These are phyloP conservation scores for Stratiomys singularior DNA, from an alignment of 2,888 invertebrate genomes.

Conservation along the genomic window DNA sequence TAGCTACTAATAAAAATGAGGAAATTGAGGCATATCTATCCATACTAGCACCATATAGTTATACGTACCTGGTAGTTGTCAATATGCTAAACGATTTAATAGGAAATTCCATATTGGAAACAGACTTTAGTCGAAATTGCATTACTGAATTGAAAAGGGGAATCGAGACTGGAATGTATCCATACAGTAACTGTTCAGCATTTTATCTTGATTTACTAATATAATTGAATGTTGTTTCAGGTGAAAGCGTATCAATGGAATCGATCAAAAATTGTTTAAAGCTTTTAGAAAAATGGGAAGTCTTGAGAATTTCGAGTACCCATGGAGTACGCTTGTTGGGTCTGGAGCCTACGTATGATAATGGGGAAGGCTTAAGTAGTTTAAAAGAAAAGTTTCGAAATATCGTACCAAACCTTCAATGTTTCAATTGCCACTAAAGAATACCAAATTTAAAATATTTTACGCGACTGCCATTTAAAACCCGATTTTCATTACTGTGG, in stretches of 20 bases:
- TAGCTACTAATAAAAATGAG: slow-evolving; percentile 58
- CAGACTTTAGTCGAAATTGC: slow-evolving; percentile 74
- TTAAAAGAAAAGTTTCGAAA: slow-evolving; percentile 61
- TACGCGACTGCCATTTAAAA: too few relatives aligned
- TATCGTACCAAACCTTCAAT: not conserved
- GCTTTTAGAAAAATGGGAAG: slow-evolving; percentile 82
- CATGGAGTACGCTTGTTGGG: slow-evolving; percentile 65
- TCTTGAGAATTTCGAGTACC: slow-evolving; percentile 71
- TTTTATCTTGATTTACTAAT: not conserved
- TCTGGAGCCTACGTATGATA: slow-evolving; percentile 65
- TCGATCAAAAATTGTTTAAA: slow-evolving; percentile 86
- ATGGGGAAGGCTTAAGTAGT: slow-evolving; percentile 60
- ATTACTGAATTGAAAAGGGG: slow-evolving; percentile 74
- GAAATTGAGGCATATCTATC: slow-evolving; percentile 70
- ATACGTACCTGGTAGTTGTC: slow-evolving; percentile 78
- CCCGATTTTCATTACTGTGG: too few relatives aligned
- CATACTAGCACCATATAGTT: slow-evolving; percentile 77
- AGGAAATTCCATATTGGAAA: slow-evolving; percentile 71
- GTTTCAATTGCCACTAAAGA: too few relatives aligned
- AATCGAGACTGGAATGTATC: slow-evolving; percentile 69
- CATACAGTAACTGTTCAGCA: slow-evolving; percentile 69
- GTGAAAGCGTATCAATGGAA: slow-evolving; percentile 88
- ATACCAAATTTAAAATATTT: too few relatives aligned
- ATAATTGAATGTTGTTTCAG: slow-evolving; percentile 65
- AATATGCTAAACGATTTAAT: slow-evolving; percentile 70